Percentiles rank a stretch among this genome's conserved stretches.
Evolutionary conservation across 2,888 invertebrate genomes (phyloP).

Genomic region (Suillia variegata): DNA sequence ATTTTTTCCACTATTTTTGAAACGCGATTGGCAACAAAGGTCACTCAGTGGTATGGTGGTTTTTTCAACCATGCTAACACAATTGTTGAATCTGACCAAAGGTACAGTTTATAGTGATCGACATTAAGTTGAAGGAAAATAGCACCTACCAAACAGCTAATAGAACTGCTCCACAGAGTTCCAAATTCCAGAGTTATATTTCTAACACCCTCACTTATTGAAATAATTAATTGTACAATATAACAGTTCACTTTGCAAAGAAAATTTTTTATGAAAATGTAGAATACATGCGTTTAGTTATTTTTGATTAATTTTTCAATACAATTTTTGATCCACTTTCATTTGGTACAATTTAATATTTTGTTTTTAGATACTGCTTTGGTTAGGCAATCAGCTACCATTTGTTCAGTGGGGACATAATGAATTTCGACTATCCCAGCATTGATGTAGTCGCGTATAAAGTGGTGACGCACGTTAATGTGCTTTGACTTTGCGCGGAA

Average conservation of each 20-base stretch:
- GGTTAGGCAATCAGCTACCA: conserved; percentile 24
- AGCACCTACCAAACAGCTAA: no score
- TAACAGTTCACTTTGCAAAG: not conserved
- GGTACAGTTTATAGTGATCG: no score
- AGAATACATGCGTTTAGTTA: not conserved
- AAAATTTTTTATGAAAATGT: not conserved
- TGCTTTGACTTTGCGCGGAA: conserved; percentile 23
- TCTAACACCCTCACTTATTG: conserved; percentile 1
- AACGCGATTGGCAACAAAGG: no score
- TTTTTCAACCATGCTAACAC: no score
- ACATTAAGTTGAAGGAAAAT: no score
- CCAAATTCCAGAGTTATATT: not conserved
- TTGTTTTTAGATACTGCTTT: conserved; percentile 23
- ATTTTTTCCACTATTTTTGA: no score
- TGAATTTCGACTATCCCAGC: conserved; percentile 10
- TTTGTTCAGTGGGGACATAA: conserved; percentile 13
- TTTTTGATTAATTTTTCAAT: not conserved
- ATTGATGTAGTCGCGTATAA: conserved; percentile 17
- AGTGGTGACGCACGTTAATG: conserved; percentile 25
- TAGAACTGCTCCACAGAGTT: no score
- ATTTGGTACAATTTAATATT: conserved; percentile 17
- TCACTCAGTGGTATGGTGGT: no score
- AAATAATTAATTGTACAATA: conserved; percentile 1
- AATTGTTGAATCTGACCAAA: no score
- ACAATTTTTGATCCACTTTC: conserved; percentile 13